Conservation (phyloP, 2,888 invertebrate genomes). For the Euclidia mi region DNA sequence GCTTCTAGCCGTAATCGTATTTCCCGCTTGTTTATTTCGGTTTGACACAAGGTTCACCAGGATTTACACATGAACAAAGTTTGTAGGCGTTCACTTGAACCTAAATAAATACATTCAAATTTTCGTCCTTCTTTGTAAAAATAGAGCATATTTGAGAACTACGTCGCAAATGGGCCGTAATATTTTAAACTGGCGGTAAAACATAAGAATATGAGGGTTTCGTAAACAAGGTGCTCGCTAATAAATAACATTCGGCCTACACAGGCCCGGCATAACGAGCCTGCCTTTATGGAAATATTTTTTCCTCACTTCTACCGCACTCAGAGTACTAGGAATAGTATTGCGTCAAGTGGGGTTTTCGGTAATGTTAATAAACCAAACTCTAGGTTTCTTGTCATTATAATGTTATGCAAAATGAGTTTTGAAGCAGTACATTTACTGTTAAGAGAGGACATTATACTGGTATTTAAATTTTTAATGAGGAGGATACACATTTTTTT, state of each 20-base stretch:
- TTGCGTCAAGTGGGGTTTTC: slow-evolving; percentile 31
- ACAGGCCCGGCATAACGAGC: slow-evolving; percentile 57
- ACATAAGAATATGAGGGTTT: slow-evolving; percentile 69
- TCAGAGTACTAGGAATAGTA: slow-evolving; percentile 40
- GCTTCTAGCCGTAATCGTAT: slow-evolving; percentile 76
- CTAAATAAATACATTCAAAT: slow-evolving; percentile 55
- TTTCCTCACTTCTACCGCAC: slow-evolving; percentile 42
- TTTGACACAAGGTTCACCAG: slow-evolving; percentile 71
- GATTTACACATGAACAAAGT: slow-evolving; percentile 66
- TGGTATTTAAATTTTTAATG: too few species aligned
- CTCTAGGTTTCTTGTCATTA: slow-evolving; percentile 37
- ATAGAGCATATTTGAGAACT: slow-evolving; percentile 46
- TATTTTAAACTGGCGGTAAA: slow-evolving; percentile 68
- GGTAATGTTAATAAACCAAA: slow-evolving; percentile 29
- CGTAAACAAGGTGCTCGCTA: slow-evolving; percentile 69
- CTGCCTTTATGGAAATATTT: slow-evolving; percentile 56
- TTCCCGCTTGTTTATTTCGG: slow-evolving; percentile 78
- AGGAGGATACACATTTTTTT: too few species aligned
- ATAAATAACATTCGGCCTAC: slow-evolving; percentile 65
- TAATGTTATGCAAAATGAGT: slow-evolving; percentile 8
- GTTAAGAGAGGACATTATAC: background rate
- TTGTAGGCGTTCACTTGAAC: slow-evolving; percentile 61
- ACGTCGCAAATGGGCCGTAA: slow-evolving; percentile 60
- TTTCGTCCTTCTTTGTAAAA: slow-evolving; percentile 42
- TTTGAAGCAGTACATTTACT: background rate